Evolutionary conservation across 2,113 vertebrate genomes (phyloP), one percentile per base, ranked within the genome.

Genomic region (Elephas maximus): DNA sequence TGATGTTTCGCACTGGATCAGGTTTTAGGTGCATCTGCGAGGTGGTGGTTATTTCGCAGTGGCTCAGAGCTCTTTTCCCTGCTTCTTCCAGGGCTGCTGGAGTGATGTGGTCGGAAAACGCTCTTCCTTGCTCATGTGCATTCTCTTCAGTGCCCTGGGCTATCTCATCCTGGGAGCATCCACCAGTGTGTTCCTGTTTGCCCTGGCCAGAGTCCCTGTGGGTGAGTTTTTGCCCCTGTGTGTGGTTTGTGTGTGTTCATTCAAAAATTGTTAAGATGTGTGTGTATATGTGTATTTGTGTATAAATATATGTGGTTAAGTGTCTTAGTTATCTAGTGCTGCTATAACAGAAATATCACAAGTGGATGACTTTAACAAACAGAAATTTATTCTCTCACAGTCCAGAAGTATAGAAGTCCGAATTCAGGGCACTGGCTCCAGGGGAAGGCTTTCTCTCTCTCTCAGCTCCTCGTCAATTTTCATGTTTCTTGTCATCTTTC

Each of bases 51-150:
- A 18, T 3, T 53, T 18, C 8, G 14, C 0, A 4, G 18, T 8
- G 18, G 30, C 14, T 77, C 67, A 45, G 0, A 94, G 89, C 28
- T 12, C 2, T 57, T 20, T 6, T 57, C 24, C 63, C 60, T 97
- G 24, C 86, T 95, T 95, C 97, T 51, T 95, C 33, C 98, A 99
- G 99, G 99, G 99, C 92, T 99, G 99, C 98, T 99, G 99, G 99
- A 99, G 99, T 76, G 99, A 99, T 51, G 93, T 99, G 93, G 99
- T 99, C n/a, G 99, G 99, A 92, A 99, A 99, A 93, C 98, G 92
- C 1, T 98, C 98, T 98, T 99, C 99, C 21, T 97, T 99, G 97
- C 98, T 99, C 87, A 98, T 98, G 11, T 99, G 99, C 87, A 98
- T 99, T 97, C 98, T 99, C 95, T 97, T 99, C 65, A 99, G 99